Percentiles rank a stretch among this genome's conserved stretches.
These are phyloP conservation scores for Dolichallabes microphthalmus DNA, from an alignment of 2,113 vertebrate genomes.

Conservation along the genomic window DNA sequence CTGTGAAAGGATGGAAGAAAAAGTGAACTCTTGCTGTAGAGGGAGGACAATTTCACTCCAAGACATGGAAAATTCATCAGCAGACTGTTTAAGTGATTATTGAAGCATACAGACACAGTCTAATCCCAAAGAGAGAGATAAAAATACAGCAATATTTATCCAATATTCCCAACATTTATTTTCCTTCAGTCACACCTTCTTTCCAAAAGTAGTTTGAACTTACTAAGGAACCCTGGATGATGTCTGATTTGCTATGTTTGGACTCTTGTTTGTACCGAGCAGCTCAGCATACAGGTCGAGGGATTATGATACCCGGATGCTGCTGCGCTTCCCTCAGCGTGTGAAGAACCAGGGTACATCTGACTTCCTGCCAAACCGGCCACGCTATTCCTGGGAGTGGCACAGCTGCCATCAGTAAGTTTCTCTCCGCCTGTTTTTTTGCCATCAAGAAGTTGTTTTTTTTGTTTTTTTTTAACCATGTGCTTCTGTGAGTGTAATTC, in stretches of 20 bases:
- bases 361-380: conserved; percentile 92
- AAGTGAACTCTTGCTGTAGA: conserved; percentile 43
- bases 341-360: conserved; percentile 99
- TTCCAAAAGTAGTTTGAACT: conserved; percentile 9
- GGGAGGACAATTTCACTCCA: conserved; percentile 59
- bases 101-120: conserved; percentile 58
- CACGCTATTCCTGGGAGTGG: conserved; percentile 98
- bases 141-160: conserved; percentile 15
- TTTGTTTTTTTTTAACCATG: too few relatives aligned
- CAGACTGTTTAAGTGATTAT: conserved; percentile 68
- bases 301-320: conserved; percentile 94
- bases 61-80: conserved; percentile 57
- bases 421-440: conserved; percentile 26
- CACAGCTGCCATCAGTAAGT: conserved; percentile 99
- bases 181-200: conserved; percentile 11
- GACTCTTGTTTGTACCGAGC: conserved; percentile 32
- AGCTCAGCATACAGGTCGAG: conserved; percentile 70
- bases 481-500: not conserved
- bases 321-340: conserved; percentile 93
- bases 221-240: not conserved
- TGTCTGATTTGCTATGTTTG: conserved; percentile 37
- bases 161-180: not conserved
- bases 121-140: not conserved
- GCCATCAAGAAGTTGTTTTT: not conserved
- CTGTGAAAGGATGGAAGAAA: conserved; percentile 6